phyloP scores from a whole-genome alignment of 2,888 invertebrate species.

The Coelopa pilipes region DNA sequence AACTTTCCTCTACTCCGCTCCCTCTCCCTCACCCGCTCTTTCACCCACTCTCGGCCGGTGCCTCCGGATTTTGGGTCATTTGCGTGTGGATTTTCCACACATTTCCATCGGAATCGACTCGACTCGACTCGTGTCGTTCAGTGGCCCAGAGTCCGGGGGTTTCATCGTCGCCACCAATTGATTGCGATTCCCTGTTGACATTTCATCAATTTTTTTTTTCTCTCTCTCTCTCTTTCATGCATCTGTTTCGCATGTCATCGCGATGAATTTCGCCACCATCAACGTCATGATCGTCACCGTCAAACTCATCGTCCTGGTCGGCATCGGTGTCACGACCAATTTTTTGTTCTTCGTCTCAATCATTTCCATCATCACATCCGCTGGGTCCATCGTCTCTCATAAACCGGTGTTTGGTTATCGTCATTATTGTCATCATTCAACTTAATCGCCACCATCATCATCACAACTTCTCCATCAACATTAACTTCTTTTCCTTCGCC shows the following conservation, averaged over 20 bases:
- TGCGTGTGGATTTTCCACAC: too few species aligned
- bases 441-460: neutral
- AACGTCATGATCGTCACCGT: neutral
- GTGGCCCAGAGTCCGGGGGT: too few species aligned
- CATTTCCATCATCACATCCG: neutral
- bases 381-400: slow-evolving; percentile 27
- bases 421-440: too few species aligned
- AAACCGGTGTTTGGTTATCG: too few species aligned
- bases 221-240: neutral
- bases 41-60: neutral
- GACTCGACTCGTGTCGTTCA: too few species aligned
- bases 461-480: slow-evolving; percentile 27
- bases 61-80: neutral
- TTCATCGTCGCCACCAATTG: too few species aligned
- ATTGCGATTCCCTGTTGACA: neutral
- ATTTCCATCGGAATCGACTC: too few species aligned
- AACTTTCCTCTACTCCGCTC: neutral
- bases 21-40: neutral
- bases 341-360: neutral
- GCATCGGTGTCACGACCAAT: neutral
- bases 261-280: too few species aligned
- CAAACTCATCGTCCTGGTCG: neutral
- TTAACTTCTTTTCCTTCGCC: slow-evolving; percentile 44
- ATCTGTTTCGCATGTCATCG: neutral
- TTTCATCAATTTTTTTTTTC: neutral